Conservation (phyloP, 2,113 vertebrate species). For the Lepidothrix coronata region DNA sequence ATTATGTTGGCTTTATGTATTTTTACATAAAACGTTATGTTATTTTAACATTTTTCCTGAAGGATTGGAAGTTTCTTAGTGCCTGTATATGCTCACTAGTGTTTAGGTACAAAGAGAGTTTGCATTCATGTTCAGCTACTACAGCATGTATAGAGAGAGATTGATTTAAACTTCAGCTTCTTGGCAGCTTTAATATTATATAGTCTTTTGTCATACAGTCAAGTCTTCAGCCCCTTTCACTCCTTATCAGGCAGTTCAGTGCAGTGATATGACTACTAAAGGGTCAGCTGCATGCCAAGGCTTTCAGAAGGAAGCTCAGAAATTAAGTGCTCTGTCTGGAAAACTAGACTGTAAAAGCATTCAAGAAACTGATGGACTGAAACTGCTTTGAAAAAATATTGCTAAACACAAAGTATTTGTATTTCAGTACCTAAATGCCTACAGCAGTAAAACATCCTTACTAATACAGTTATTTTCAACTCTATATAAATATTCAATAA, state of each 20-base stretch:
- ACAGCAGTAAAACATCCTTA: not conserved
- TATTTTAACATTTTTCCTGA: not conserved
- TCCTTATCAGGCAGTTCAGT: not conserved
- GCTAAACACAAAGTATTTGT: not conserved
- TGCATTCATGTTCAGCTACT: not conserved
- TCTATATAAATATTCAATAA: not conserved
- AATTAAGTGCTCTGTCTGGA: constrained; percentile 16
- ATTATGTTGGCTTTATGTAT: not conserved
- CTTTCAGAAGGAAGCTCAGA: constrained; percentile 21
- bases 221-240: not conserved
- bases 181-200: not conserved
- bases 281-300: not conserved
- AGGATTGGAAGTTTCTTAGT: not conserved
- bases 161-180: not conserved
- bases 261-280: not conserved
- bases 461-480: not conserved
- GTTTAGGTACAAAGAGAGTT: not conserved
- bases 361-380: not conserved
- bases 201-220: constrained; percentile 28
- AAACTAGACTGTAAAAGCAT: not conserved
- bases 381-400: not conserved
- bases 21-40: not conserved
- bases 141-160: not conserved
- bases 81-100: not conserved
- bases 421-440: not conserved